A percentile compares a stretch with the other conserved stretches of the same genome.
Conservation (phyloP, 2,888 invertebrate genomes). For the Callinectes sapidus region DNA sequence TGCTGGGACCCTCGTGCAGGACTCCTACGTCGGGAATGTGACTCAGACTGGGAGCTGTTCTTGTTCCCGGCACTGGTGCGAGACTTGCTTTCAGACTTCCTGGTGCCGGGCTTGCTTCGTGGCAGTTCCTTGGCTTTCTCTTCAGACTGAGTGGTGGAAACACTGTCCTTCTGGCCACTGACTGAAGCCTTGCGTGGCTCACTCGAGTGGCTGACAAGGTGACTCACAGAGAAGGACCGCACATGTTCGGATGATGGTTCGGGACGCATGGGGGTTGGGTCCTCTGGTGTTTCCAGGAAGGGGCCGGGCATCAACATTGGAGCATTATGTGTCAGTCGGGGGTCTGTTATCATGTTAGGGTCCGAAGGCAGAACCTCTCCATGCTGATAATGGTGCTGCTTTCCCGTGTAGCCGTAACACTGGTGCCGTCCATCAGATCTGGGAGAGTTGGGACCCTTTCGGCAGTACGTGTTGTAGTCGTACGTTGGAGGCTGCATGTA, state of each 20-base stretch:
- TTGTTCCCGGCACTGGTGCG: constrained; percentile 59
- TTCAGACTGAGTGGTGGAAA: constrained; percentile 57
- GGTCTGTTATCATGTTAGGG: constrained; percentile 60
- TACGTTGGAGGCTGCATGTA: constrained; percentile 66
- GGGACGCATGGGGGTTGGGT: constrained; percentile 59
- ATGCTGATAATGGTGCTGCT: constrained; percentile 67
- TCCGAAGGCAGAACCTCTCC: constrained; percentile 60
- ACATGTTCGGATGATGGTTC: constrained; percentile 71
- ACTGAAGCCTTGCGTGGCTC: constrained; percentile 64
- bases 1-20: constrained; percentile 69
- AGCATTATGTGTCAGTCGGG: constrained; percentile 59
- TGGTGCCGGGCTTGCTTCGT: constrained; percentile 60
- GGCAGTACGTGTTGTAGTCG: constrained; percentile 66
- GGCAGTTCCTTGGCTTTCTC: constrained; percentile 66
- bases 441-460: constrained; percentile 63
- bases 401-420: constrained; percentile 64
- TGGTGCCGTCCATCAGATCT: constrained; percentile 67
- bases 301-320: constrained; percentile 62
- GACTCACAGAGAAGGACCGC: constrained; percentile 70
- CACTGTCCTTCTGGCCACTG: constrained; percentile 61
- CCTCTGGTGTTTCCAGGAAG: constrained; percentile 64
- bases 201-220: constrained; percentile 68
- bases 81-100: constrained; percentile 70
- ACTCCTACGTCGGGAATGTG: constrained; percentile 68
- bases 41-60: constrained; percentile 55